Conservation (phyloP, 64 coral and sea anemone genomes). For the Catalaphyllia jardinei region DNA sequence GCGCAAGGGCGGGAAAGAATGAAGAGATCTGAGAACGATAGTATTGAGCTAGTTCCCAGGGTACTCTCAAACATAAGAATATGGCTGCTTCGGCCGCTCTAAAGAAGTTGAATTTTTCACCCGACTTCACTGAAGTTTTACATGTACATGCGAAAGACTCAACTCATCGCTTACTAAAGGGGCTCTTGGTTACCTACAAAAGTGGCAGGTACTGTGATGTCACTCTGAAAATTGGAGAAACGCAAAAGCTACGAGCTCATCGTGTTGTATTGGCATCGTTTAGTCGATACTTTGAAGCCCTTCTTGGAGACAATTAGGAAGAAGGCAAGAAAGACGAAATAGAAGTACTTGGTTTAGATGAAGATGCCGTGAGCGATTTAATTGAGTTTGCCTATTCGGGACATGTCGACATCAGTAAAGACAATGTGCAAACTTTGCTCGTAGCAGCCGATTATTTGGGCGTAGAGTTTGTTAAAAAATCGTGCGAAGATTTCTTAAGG, state of each 20-base stretch:
- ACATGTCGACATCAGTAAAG: conserved; percentile 47
- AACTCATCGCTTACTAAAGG: conserved; percentile 53
- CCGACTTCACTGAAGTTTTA: neutral
- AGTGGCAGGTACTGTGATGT: conserved; percentile 74
- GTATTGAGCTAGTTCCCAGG: no score
- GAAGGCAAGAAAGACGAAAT: conserved; percentile 59
- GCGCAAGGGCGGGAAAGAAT: no score
- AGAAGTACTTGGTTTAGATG: conserved; percentile 50
- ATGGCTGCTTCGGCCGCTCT: no score
- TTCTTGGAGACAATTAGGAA: conserved; percentile 60
- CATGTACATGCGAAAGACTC: neutral
- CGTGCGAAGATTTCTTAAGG: conserved; percentile 67
- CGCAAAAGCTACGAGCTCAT: conserved; percentile 65
- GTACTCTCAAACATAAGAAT: no score
- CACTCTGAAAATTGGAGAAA: conserved; percentile 47
- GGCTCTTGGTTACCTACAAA: conserved; percentile 52
- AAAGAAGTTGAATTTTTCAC: no score
- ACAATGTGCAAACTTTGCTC: conserved; percentile 73
- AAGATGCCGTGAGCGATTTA: conserved; percentile 38
- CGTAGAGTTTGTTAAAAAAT: conserved; percentile 69
- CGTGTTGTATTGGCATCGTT: conserved; percentile 69
- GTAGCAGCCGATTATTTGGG: conserved; percentile 69
- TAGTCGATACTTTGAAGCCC: conserved; percentile 76
- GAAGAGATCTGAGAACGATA: no score
- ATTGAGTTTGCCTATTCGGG: conserved; percentile 91